A percentile compares a stretch with the other conserved stretches of the same genome.
Conservation (phyloP, 2,888 invertebrate genomes). For the Drosophila borealis region DNA sequence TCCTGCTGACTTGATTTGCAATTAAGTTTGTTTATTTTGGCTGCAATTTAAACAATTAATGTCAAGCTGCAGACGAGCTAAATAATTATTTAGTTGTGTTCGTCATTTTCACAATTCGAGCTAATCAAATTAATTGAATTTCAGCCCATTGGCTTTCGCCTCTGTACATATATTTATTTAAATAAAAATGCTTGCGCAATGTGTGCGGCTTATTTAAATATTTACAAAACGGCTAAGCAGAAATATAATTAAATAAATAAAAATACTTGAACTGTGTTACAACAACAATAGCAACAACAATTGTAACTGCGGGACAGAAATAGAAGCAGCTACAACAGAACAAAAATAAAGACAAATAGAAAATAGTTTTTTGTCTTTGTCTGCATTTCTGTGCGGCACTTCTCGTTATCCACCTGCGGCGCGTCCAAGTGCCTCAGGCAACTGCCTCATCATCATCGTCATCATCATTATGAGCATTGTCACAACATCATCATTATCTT, state of each 20-base stretch:
- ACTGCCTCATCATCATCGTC: slow-evolving; percentile 19
- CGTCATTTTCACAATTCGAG: slow-evolving; percentile 20
- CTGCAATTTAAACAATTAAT: slow-evolving; percentile 71
- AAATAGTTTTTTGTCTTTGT: slow-evolving; percentile 5
- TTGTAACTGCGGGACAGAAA: slow-evolving; percentile 36
- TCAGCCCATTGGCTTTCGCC: slow-evolving; percentile 9
- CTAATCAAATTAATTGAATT: slow-evolving; percentile 54
- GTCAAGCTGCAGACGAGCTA: slow-evolving; percentile 56
- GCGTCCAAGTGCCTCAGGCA: slow-evolving; percentile 24
- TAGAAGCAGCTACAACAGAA: slow-evolving; percentile 26
- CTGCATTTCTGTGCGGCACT: slow-evolving; percentile 20
- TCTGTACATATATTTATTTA: slow-evolving; percentile 32
- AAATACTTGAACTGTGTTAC: slow-evolving; percentile 56
- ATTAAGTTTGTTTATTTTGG: slow-evolving; percentile 43
- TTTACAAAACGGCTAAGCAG: slow-evolving; percentile 34
- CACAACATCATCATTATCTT: slow-evolving; percentile 22
- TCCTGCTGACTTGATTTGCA: slow-evolving; percentile 7
- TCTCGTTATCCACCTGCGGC: slow-evolving; percentile 44
- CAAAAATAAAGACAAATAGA: slow-evolving; percentile 3
- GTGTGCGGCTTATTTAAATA: slow-evolving; percentile 42
- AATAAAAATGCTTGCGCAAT: slow-evolving; percentile 32
- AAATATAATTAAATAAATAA: slow-evolving; percentile 28
- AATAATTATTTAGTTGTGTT: slow-evolving; percentile 51
- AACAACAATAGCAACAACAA: slow-evolving; percentile 24
- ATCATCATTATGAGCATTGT: slow-evolving; percentile 13